phyloP scores from a whole-genome alignment of 2,888 invertebrate genomes.

The Malthinus flaveolus region DNA sequence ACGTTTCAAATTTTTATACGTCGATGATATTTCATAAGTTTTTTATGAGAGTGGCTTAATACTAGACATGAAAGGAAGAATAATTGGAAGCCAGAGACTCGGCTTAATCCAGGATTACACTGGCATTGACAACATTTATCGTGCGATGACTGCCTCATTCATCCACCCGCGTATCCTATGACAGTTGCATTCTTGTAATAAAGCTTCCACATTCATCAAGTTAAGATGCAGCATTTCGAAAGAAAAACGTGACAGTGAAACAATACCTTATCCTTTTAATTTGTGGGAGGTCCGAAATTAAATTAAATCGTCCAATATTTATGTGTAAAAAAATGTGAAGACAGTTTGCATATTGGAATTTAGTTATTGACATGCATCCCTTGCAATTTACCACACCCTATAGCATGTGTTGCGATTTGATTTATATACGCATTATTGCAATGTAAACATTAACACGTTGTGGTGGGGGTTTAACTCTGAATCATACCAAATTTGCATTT shows the following conservation, averaged over 20 bases:
- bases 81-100: slow-evolving; percentile 27
- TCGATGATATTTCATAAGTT: slow-evolving; percentile 13
- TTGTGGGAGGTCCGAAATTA: slow-evolving; percentile 15
- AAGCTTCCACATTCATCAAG: slow-evolving; percentile 35
- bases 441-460: slow-evolving; percentile 16
- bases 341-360: slow-evolving; percentile 8
- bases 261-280: slow-evolving; percentile 16
- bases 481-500: slow-evolving; percentile 20
- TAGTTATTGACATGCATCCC: slow-evolving; percentile 2
- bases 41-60: slow-evolving; percentile 11
- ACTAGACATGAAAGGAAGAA: slow-evolving; percentile 17
- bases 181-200: slow-evolving; percentile 40
- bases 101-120: slow-evolving; percentile 36
- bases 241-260: slow-evolving; percentile 34
- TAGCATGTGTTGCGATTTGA: slow-evolving; percentile 23
- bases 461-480: slow-evolving; percentile 12
- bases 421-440: slow-evolving; percentile 17
- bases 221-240: slow-evolving; percentile 31
- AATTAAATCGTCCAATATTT: no score
- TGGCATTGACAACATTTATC: slow-evolving; percentile 33
- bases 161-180: slow-evolving; percentile 31
- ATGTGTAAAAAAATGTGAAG: no score
- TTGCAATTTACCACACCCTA: slow-evolving; percentile 16
- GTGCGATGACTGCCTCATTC: slow-evolving; percentile 25
- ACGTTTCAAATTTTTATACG: background rate